These are phyloP conservation scores for Andrena hattorfiana DNA, from an alignment of 2,888 invertebrate genomes.

Conservation along the genomic window DNA sequence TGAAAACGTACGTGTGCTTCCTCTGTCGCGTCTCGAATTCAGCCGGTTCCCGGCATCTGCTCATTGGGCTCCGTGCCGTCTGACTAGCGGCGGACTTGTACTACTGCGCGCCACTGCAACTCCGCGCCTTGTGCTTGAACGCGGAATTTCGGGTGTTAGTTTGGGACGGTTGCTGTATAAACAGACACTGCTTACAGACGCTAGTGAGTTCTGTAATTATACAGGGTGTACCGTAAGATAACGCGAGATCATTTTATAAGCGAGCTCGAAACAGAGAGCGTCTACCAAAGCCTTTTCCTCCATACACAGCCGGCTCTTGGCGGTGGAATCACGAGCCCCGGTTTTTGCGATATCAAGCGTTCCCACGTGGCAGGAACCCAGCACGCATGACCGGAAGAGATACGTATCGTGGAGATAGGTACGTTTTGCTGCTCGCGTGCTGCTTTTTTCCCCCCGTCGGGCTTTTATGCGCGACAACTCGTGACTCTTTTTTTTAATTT, in stretches of 20 bases:
- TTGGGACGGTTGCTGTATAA: constrained; percentile 18
- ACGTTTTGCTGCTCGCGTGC: not conserved
- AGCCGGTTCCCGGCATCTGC: not conserved
- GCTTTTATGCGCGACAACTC: constrained; percentile 1
- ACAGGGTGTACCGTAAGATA: not conserved
- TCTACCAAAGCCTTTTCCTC: not conserved
- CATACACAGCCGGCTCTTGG: not conserved
- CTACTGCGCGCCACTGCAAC: constrained; percentile 17
- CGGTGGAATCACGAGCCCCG: not conserved
- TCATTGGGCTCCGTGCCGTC: not conserved
- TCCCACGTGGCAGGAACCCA: not conserved
- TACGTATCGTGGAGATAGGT: not conserved
- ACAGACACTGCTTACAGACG: constrained; percentile 7
- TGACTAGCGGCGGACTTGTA: constrained; percentile 7
- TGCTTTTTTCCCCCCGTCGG: not conserved
- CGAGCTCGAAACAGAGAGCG: not conserved
- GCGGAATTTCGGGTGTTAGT: constrained; percentile 13
- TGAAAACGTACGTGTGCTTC: not conserved
- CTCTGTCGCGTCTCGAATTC: not conserved
- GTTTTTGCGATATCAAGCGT: not conserved
- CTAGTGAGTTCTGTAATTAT: not conserved
- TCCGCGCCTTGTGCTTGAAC: constrained; percentile 15
- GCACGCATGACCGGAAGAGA: not conserved
- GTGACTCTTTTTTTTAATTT: constrained; percentile 28
- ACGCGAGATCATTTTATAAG: no score